These are phyloP conservation scores for Amphiprion clarkii DNA, from an alignment of 2,797 vertebrate species.

Conservation along the genomic window DNA sequence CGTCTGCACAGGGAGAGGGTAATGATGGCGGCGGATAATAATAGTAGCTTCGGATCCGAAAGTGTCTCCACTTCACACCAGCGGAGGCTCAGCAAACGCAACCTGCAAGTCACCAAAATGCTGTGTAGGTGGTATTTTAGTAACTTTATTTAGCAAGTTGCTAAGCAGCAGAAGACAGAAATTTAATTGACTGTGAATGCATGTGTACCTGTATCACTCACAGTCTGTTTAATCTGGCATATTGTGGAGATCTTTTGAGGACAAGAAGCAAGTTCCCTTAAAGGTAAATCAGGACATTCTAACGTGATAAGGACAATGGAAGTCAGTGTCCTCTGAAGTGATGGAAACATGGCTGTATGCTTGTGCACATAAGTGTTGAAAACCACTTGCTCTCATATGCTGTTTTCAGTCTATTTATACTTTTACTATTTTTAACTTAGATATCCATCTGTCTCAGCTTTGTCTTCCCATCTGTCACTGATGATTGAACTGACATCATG, in stretches of 20 bases:
- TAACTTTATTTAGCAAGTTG: neutral
- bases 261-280: neutral
- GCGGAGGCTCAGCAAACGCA: slow-evolving; percentile 72
- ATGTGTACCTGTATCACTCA: neutral
- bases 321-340: neutral
- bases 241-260: neutral
- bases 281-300: neutral
- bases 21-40: slow-evolving; percentile 14
- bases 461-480: neutral
- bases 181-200: neutral
- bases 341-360: neutral
- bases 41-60: slow-evolving; percentile 43
- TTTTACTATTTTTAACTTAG: neutral
- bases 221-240: neutral
- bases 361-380: neutral
- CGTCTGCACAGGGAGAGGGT: slow-evolving; percentile 68
- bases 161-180: neutral
- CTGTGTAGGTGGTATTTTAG: slow-evolving; percentile 73
- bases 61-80: slow-evolving; percentile 40
- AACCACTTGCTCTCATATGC: neutral
- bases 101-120: slow-evolving; percentile 87
- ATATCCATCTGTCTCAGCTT: neutral
- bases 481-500: neutral
- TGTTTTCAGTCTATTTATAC: neutral
- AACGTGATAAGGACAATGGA: neutral